Conservation (phyloP, 2,113 vertebrate species). For the Podilymbus podiceps region DNA sequence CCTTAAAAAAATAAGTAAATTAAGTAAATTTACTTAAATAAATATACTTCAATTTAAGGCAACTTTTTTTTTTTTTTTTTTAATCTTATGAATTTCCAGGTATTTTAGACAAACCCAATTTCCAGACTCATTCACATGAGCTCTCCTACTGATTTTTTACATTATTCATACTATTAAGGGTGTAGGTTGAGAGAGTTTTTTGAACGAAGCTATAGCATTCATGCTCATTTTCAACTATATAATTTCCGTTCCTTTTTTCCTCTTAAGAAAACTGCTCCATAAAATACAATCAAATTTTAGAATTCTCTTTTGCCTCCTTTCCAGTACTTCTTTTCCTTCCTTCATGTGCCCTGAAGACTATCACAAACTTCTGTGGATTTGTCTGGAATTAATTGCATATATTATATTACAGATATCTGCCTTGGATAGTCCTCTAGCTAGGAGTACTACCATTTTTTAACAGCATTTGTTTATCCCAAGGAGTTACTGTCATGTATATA, state of each 20-base stretch:
- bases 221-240: neutral
- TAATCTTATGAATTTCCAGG: neutral
- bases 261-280: neutral
- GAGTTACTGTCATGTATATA: neutral
- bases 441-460: neutral
- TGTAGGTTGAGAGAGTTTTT: neutral
- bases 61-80: neutral
- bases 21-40: neutral
- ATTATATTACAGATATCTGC: neutral
- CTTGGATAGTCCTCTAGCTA: neutral
- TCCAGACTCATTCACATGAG: neutral
- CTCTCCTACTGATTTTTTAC: neutral
- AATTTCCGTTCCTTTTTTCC: neutral
- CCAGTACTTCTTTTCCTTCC: neutral
- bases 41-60: neutral
- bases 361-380: neutral
- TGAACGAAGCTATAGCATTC: neutral
- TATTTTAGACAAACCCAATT: neutral
- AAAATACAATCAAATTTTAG: neutral
- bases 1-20: neutral
- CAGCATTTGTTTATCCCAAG: neutral
- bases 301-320: neutral
- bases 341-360: neutral
- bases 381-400: neutral
- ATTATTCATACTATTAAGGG: neutral